These are phyloP conservation scores for Hystrix cristata DNA, from an alignment of 2,113 vertebrate species.

Conservation along the genomic window DNA sequence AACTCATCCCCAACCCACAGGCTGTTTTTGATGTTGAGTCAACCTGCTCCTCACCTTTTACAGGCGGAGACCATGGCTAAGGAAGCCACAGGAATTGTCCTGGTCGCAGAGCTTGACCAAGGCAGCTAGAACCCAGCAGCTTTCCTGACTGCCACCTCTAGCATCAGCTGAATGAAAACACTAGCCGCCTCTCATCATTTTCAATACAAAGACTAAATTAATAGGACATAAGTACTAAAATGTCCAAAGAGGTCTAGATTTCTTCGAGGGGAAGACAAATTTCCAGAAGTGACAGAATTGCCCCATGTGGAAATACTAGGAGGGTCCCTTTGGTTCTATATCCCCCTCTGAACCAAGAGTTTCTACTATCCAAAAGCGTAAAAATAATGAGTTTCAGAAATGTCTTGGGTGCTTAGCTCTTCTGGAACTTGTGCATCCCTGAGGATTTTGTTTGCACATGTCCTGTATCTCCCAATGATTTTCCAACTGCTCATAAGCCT, in stretches of 20 bases:
- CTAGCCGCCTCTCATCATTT: neutral
- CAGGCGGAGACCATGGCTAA: neutral
- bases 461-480: neutral
- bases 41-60: neutral
- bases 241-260: neutral
- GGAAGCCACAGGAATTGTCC: neutral
- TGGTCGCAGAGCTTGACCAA: neutral
- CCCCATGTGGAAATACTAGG: neutral
- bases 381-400: neutral
- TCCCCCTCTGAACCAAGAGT: neutral
- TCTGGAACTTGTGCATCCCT: neutral
- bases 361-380: neutral
- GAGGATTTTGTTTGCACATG: neutral
- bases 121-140: neutral
- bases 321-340: neutral
- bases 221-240: conserved; percentile 20
- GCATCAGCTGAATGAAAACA: neutral
- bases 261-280: conserved; percentile 26
- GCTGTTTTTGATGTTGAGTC: conserved; percentile 8
- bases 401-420: neutral
- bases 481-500: neutral
- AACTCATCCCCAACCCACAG: neutral
- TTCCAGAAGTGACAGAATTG: conserved; percentile 39
- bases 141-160: neutral
- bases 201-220: conserved; percentile 4